A percentile compares a stretch with the other conserved stretches of the same genome.
phyloP scores from a whole-genome alignment of 2,797 vertebrate species.

The Lacerta bilineata region DNA sequence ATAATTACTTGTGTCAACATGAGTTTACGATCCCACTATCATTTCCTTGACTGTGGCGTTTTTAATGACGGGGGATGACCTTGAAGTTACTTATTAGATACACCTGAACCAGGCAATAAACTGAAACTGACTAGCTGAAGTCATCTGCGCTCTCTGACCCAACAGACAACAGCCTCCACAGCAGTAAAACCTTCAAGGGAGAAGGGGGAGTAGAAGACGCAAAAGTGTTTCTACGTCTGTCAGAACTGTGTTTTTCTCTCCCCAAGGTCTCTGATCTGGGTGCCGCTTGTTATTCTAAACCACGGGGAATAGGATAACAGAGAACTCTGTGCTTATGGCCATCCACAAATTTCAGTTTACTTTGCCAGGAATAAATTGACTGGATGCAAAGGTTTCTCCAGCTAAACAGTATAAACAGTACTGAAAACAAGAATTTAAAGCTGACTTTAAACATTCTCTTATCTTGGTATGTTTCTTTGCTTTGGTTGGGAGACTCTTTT shows the following conservation, averaged over 20 bases:
- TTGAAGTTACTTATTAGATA: constrained; percentile 90
- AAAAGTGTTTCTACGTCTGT: constrained; percentile 18
- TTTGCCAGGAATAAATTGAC: constrained; percentile 16
- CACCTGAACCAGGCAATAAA: constrained; percentile 85
- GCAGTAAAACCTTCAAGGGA: constrained; percentile 41
- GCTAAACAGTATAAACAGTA: not conserved
- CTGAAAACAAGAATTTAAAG: not conserved
- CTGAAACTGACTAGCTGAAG: constrained; percentile 60
- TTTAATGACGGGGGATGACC: constrained; percentile 84
- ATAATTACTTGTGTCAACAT: constrained; percentile 81
- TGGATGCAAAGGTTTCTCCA: not conserved
- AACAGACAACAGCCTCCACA: constrained; percentile 68
- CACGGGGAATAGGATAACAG: constrained; percentile 5
- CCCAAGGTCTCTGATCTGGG: constrained; percentile 24
- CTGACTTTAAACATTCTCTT: not conserved
- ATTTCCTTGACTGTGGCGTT: constrained; percentile 88
- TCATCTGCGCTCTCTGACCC: constrained; percentile 67
- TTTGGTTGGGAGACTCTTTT: not conserved
- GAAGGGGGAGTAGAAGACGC: constrained; percentile 21
- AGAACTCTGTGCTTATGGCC: constrained; percentile 2
- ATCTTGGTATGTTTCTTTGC: not conserved
- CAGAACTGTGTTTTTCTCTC: constrained; percentile 21
- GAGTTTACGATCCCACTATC: constrained; percentile 82
- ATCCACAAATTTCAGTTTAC: not conserved
- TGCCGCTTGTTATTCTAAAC: constrained; percentile 14